Evolutionary conservation across 2,888 invertebrate species (phyloP).

Genomic region (Chloromyia formosa): DNA sequence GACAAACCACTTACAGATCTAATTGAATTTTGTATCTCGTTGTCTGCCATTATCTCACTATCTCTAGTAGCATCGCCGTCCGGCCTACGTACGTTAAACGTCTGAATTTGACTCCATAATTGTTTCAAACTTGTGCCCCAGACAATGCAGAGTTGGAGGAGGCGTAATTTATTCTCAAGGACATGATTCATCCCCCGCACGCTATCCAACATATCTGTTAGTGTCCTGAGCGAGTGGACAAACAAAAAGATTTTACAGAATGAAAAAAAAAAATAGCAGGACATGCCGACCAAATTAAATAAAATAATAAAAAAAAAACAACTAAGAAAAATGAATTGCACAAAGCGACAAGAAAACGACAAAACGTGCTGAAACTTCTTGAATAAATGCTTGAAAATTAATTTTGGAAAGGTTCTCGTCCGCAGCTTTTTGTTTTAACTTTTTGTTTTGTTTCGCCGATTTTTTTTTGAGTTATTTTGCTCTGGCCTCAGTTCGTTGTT

Average conservation of each 20-base stretch:
- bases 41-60: neutral
- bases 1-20: neutral
- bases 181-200: neutral
- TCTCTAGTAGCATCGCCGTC: no score
- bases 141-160: neutral
- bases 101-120: neutral
- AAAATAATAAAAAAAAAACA: neutral
- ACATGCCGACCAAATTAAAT: no score
- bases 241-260: neutral
- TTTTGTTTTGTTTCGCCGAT: no score
- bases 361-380: conserved; percentile 37
- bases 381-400: conserved; percentile 33
- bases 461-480: neutral
- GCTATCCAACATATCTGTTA: neutral
- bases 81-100: neutral
- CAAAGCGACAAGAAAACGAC: conserved; percentile 16
- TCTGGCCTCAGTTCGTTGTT: neutral
- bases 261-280: neutral
- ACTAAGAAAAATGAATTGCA: conserved; percentile 22
- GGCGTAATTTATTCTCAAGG: neutral
- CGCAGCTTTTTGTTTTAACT: neutral
- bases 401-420: conserved; percentile 35
- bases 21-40: neutral
- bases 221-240: neutral
- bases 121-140: neutral